Evolutionary conservation across 2,113 vertebrate species (phyloP), one percentile per base, ranked within the genome.

Genomic region (Daubentonia madagascariensis): DNA sequence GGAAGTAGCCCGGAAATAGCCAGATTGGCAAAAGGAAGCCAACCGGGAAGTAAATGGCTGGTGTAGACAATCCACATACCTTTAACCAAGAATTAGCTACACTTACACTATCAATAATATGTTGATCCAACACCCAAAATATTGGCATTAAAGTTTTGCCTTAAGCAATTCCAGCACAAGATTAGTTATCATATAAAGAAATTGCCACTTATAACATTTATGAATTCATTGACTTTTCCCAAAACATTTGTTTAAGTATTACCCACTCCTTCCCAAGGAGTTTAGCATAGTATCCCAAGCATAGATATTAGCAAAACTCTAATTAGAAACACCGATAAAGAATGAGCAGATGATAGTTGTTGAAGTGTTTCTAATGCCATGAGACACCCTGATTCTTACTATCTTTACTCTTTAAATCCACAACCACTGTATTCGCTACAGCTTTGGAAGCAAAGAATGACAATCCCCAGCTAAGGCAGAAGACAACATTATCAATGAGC

Each of bases 241-340:
- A 50, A 91, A 96, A 52, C 67, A 14, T 59, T 67, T 52, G 35
- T 75, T 87, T 72, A 76, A 81, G 78, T 88, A 86, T 88, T 78
- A 89, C 8, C 25, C 35, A 68, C 12, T 78, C 45, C 16, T 87
- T 45, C 16, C 3, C 73, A 22, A 72, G 16, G 83, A 76, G 35
- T 37, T 84, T 94, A 79, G 35, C 65, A 78, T 32, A 85, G n/a
- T 23, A 79, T 90, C 37, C n/a, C 73, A 65, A 94, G 52, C 48
- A 59, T 28, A 40, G n/a, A 97, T 79, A 78, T 85, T 81, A 95
- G 57, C 37, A 35, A 95, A 63, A 89, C 17, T 92, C 35, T 94
- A 50, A 93, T 65, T 70, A 54, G 83, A 96, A 96, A 93, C 8
- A 79, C 18, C 79, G 75, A 43, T 5, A 65, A 89, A 54, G 43